phyloP scores from a whole-genome alignment of 2,113 vertebrate genomes.

The Echinops telfairi region DNA sequence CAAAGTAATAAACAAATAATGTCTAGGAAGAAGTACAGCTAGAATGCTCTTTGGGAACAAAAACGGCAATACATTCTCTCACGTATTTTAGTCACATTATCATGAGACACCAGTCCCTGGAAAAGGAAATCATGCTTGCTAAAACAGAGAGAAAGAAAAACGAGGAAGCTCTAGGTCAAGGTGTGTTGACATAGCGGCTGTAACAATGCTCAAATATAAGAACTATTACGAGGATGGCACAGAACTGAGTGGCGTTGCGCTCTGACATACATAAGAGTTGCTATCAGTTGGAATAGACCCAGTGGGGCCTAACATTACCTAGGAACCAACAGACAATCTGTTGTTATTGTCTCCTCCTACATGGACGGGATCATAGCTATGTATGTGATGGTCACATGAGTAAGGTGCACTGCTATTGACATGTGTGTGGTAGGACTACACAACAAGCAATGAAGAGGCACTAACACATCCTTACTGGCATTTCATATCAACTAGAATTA shows the following conservation, averaged over 20 bases:
- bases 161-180: not conserved
- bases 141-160: too few species aligned
- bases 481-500: slow-evolving; percentile 25
- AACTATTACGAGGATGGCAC: not conserved
- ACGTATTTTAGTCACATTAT: too few species aligned
- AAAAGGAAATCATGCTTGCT: too few species aligned
- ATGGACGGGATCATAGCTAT: not conserved
- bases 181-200: not conserved
- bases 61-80: too few species aligned
- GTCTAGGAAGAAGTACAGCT: too few species aligned
- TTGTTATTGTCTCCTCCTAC: not conserved
- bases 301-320: not conserved
- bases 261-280: not conserved
- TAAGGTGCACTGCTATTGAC: not conserved
- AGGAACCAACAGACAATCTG: not conserved
- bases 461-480: not conserved
- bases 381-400: not conserved
- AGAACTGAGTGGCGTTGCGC: too few species aligned
- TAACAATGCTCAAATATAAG: not conserved
- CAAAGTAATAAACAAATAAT: too few species aligned
- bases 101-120: too few species aligned
- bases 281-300: not conserved
- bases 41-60: too few species aligned
- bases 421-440: not conserved
- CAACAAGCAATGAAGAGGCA: not conserved